phyloP scores from a whole-genome alignment of 2,797 vertebrate species.

The Amblyraja radiata region DNA sequence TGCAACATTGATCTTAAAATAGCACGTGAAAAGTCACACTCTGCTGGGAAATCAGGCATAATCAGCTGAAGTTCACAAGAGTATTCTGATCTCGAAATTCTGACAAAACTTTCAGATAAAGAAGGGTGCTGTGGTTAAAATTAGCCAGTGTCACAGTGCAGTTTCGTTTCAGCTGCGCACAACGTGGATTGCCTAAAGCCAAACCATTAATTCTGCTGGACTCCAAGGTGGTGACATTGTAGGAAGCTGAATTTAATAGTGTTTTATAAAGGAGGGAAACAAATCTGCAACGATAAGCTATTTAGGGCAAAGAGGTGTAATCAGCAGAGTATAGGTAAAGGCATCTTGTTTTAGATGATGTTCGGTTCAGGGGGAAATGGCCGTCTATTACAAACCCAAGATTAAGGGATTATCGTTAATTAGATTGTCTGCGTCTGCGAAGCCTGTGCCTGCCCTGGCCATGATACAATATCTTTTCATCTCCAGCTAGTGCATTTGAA shows the following conservation, averaged over 20 bases:
- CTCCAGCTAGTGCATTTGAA: constrained; percentile 67
- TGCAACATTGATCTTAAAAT: neutral
- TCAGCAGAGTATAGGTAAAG: neutral
- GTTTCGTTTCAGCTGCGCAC: neutral
- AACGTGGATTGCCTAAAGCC: neutral
- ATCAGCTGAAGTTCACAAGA: neutral
- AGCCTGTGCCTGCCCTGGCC: constrained; percentile 69
- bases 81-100: neutral
- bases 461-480: constrained; percentile 82
- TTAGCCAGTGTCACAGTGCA: neutral
- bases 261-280: neutral
- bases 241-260: neutral
- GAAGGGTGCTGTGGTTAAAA: neutral
- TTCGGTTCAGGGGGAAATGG: constrained; percentile 47
- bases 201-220: neutral
- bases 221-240: neutral
- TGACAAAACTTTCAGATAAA: neutral
- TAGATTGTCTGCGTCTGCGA: constrained; percentile 64
- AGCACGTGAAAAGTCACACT: neutral
- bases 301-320: neutral
- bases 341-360: neutral
- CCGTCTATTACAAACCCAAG: constrained; percentile 62
- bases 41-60: too few species aligned
- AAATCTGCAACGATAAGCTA: neutral
- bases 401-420: constrained; percentile 93